Evolutionary conservation across 2,113 vertebrate genomes (phyloP), one percentile per base, ranked within the genome.

Genomic region (Cynopterus brachyotis): DNA sequence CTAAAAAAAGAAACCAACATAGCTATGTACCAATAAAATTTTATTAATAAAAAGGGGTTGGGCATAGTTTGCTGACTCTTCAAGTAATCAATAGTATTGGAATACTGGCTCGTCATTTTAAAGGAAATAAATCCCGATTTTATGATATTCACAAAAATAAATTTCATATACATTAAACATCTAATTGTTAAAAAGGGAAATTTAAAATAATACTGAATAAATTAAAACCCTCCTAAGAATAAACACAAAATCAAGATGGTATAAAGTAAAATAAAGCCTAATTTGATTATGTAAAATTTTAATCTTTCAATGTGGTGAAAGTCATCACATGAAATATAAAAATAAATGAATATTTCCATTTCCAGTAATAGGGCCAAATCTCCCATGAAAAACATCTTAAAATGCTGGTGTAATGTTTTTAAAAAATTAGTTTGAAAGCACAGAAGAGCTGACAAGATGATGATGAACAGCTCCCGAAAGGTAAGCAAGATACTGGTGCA

Each of bases 261-360:
- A 79, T 79, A 55, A 91, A 62, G 32, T 64, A 60, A 79, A 79
- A 79, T 7, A 81, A 22, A 88, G 35, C 79, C 22, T 85, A 50
- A 62, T 70, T 42, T 78, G 47, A 95, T 75, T 78, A 91, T 3
- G 32, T 55, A 60, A 62, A 28, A 72, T 91, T 91, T 79, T 72
- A 35, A 60, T 85, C 35, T 81, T 75, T 76, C 40, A 60, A 67
- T 67, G 59, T 67, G 19, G 37, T 73, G 9, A 81, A 88, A 76
- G 76, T 82, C 22, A 53, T 80, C 50, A 91, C 26, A 82, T 50
- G 69, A 87, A 76, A 59, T 67, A 87, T 42, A 22, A 70, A 55
- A 82, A 83, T 8, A 88, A 94, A 83, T 32, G 8, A 78, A n/a
- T 92, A 53, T 6, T 95, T 89, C 13, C 76, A 92, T 75, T 95